Evolutionary conservation across 1,140 invertebrate genomes (phyloP).

Genomic region (Lepidurus apus): DNA sequence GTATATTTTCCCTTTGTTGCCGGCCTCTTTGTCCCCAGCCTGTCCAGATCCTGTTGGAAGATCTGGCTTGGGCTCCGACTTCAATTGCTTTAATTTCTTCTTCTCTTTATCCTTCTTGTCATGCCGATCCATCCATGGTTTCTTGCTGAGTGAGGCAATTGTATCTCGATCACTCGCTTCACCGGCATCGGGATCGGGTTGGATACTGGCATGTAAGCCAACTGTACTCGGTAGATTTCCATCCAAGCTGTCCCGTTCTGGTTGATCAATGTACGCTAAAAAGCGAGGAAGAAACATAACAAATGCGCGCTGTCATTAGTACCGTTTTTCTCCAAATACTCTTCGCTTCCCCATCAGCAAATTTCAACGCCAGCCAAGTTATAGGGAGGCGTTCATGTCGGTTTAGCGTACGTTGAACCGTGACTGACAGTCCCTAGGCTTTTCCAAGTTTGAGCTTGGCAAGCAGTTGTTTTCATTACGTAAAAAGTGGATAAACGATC

Average conservation of each 20-base stretch:
- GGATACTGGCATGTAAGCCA: background rate
- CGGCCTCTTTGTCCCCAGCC: background rate
- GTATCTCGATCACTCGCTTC: conserved; percentile 6
- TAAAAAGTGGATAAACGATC: background rate
- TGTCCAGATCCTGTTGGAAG: background rate
- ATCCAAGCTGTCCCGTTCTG: conserved; percentile 52
- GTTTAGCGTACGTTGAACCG: background rate
- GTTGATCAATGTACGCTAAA: conserved; percentile 49
- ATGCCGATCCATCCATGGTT: conserved; percentile 13
- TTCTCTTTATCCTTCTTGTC: conserved; percentile 16
- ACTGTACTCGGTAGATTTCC: conserved; percentile 42
- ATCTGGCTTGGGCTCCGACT: background rate
- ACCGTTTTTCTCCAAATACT: background rate
- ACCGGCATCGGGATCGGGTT: background rate
- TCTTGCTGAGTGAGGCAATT: background rate
- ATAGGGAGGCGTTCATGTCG: no score
- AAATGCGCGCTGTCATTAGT: background rate
- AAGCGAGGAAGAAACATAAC: conserved; percentile 26
- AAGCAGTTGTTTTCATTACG: background rate
- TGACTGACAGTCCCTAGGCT: background rate
- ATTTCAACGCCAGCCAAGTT: no score
- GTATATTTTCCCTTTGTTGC: background rate
- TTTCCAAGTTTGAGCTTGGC: background rate
- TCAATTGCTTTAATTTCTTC: background rate
- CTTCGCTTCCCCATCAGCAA: no score